Base-by-base conservation (phyloP, 2,113 vertebrate genomes). In the Calidris pygmaea region DNA sequence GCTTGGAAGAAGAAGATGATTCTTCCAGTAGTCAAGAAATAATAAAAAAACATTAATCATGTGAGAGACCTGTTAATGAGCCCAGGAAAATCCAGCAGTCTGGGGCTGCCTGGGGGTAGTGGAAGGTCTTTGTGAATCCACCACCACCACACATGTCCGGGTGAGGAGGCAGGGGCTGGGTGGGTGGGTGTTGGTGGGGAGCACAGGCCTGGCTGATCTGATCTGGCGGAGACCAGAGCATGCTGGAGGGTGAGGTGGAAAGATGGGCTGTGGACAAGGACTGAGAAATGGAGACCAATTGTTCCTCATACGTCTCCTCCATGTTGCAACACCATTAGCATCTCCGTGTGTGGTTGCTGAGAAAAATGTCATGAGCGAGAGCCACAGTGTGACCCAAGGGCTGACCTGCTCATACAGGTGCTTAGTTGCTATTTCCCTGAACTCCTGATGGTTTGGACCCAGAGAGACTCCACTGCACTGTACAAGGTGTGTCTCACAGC, bases 71-170 rank as follows among this genome's bases (percentile, higher is more conserved):
- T 82, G 71, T 39, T 73, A 73, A 78, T 0, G 4, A 67, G 37
- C 20, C 20, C 68, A 70, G 55, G 75, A 63, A n/a, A 56, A 56
- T 39, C 14, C 26, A 75, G 27, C 48, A 56, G 75, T 8, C 41
- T 26, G 41, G 74, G 41, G 32, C 60, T 73, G 78, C 52, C 20
- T 63, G 62, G 71, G 29, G 62, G 43, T 7, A 35, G 75, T 0
- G 3, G 22, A 67, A 41, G 60, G 32, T 30, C 45, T 59, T 45
- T 6, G 43, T 10, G 43, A 41, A 20, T 26, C 22, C 52, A 47
- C 20, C 20, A 18, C 27, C 35, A n/a, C 34, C 59, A 58, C 0
- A 1, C 5, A 12, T 4, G 0, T 19, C 22, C 16, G 16, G 30
- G 17, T 24, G n/a, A 17, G 74, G 48, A 35, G 50, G 35, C 41